These are phyloP conservation scores for Isaurus tuberculatus DNA, from an alignment of 92 coral and sea anemone species.

Conservation along the genomic window DNA sequence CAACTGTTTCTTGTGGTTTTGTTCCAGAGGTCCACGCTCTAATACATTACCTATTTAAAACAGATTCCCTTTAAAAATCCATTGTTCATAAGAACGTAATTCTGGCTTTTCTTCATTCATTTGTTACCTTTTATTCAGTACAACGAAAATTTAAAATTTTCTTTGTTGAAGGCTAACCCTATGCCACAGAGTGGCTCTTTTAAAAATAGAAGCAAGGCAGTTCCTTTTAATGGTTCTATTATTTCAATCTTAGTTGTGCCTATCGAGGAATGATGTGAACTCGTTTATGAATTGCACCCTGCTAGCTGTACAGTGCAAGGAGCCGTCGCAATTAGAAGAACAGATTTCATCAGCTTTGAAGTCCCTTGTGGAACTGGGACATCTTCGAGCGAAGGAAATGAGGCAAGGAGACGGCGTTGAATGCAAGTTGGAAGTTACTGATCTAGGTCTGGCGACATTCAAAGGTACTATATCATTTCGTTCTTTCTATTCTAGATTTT, in stretches of 20 bases:
- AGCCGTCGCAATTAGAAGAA: conserved; percentile 36
- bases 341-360: conserved; percentile 61
- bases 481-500: not conserved
- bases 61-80: too few species aligned
- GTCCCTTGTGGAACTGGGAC: conserved; percentile 65
- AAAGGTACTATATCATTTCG: conserved; percentile 69
- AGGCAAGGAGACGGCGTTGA: not conserved
- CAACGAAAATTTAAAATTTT: too few species aligned
- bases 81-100: too few species aligned
- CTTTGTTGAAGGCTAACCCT: too few species aligned
- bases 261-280: conserved; percentile 65
- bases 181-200: too few species aligned
- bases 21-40: too few species aligned
- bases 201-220: too few species aligned
- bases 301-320: conserved; percentile 79
- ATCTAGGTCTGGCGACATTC: conserved; percentile 87
- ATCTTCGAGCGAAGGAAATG: conserved; percentile 41
- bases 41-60: too few species aligned
- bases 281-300: conserved; percentile 73
- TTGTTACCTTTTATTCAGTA: too few species aligned
- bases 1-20: too few species aligned
- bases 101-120: too few species aligned
- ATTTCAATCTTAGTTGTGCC: conserved; percentile 69
- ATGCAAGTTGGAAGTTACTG: conserved; percentile 64
- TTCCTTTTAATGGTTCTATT: not conserved